phyloP scores from a whole-genome alignment of 2,797 vertebrate species.

The Myotis planiceps region DNA sequence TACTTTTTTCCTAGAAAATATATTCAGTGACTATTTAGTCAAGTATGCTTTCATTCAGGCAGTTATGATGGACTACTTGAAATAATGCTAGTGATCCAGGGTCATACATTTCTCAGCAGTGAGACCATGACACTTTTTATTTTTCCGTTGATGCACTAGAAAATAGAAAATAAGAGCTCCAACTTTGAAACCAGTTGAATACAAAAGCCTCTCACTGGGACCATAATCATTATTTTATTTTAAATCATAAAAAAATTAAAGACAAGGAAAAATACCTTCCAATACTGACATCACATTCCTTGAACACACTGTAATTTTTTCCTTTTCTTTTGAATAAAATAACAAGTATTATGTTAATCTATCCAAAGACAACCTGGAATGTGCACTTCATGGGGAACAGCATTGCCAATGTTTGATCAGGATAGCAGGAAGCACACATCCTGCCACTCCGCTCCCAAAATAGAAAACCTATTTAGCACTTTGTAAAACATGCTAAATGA shows the following conservation, averaged over 20 bases:
- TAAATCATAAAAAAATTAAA: slow-evolving; percentile 67
- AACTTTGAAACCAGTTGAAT: slow-evolving; percentile 50
- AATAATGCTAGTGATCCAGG: neutral
- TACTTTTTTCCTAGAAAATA: slow-evolving; percentile 6
- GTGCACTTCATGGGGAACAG: neutral
- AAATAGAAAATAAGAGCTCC: slow-evolving; percentile 45
- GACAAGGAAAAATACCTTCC: slow-evolving; percentile 58
- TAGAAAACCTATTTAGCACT: slow-evolving; percentile 85
- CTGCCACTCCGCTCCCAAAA: slow-evolving; percentile 77
- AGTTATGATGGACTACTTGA: neutral
- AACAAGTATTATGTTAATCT: slow-evolving; percentile 39
- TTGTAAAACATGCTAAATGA: slow-evolving; percentile 86
- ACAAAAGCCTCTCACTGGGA: slow-evolving; percentile 22
- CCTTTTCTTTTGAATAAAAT: slow-evolving; percentile 68
- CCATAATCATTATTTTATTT: slow-evolving; percentile 37
- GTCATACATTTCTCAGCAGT: slow-evolving; percentile 9
- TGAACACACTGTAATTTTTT: neutral
- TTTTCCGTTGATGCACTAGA: neutral
- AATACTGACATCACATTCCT: neutral
- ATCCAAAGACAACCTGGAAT: slow-evolving; percentile 63
- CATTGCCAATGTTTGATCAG: slow-evolving; percentile 70
- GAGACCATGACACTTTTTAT: neutral
- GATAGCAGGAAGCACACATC: slow-evolving; percentile 67
- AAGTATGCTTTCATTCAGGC: neutral
- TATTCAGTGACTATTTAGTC: slow-evolving; percentile 45